Conservation (phyloP, 2,113 vertebrate genomes). For the Cheilinus undulatus region DNA sequence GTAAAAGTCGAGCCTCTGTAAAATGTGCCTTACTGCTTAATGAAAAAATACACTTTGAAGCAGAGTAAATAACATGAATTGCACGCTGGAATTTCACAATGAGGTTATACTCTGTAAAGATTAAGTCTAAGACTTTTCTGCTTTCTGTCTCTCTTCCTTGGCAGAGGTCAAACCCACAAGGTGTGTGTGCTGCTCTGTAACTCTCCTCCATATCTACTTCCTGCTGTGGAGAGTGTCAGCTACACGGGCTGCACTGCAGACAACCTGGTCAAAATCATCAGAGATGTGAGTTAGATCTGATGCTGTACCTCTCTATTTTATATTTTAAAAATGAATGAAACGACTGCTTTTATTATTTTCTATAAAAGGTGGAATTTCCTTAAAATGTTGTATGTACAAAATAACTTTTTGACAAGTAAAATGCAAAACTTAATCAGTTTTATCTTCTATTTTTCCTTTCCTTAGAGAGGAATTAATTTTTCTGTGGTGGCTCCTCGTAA, state of each 20-base stretch:
- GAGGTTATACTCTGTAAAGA: too few species aligned
- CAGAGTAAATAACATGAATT: too few species aligned
- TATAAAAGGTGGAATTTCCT: too few species aligned
- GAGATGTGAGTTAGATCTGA: slow-evolving; percentile 84
- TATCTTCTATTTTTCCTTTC: not conserved
- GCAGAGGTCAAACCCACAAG: slow-evolving; percentile 92
- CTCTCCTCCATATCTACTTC: slow-evolving; percentile 91
- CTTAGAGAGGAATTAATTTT: slow-evolving; percentile 91
- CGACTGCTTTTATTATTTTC: too few species aligned
- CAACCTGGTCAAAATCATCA: slow-evolving; percentile 91
- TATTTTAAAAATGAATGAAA: too few species aligned
- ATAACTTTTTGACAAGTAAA: too few species aligned
- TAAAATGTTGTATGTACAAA: too few species aligned
- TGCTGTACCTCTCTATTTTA: not conserved
- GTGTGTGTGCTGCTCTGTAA: slow-evolving; percentile 94
- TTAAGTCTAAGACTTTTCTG: not conserved
- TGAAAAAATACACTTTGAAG: too few species aligned
- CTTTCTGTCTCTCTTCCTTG: not conserved
- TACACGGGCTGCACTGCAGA: slow-evolving; percentile 93
- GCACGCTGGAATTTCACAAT: too few species aligned
- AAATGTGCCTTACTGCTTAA: not conserved
- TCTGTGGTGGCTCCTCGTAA: slow-evolving; percentile 92
- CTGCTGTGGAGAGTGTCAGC: slow-evolving; percentile 92
- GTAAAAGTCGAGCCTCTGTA: not conserved
- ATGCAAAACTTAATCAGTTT: not conserved